Evolutionary conservation across 2,888 invertebrate genomes (phyloP).

Genomic region (Tenthredo scrophulariae): DNA sequence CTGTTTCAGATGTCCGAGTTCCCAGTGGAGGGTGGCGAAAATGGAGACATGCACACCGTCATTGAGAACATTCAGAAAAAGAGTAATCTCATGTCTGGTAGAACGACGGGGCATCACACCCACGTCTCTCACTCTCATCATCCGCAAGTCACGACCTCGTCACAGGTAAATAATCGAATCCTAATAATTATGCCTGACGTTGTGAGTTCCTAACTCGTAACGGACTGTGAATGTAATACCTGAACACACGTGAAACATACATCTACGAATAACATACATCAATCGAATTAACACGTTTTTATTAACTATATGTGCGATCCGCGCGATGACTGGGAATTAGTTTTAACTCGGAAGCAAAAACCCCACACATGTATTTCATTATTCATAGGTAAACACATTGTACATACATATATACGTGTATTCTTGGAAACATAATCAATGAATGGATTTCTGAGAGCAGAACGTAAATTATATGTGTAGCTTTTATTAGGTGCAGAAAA

Average conservation of each 20-base stretch:
- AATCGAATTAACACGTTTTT: background rate
- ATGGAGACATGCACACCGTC: conserved; percentile 84
- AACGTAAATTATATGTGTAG: background rate
- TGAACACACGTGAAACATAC: background rate
- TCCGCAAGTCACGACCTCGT: conserved; percentile 81
- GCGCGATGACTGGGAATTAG: background rate
- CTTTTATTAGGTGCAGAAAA: background rate
- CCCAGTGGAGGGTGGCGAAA: conserved; percentile 81
- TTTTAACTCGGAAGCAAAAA: background rate
- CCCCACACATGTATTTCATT: background rate
- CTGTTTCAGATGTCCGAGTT: conserved; percentile 80
- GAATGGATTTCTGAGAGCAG: conserved; percentile 2
- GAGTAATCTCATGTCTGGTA: conserved; percentile 77
- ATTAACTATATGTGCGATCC: background rate
- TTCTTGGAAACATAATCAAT: conserved; percentile 17
- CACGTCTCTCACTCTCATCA: conserved; percentile 70
- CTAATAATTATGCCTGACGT: background rate
- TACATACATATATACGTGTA: background rate
- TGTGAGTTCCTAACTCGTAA: background rate
- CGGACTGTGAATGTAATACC: too few relatives aligned
- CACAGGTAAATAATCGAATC: conserved; percentile 79
- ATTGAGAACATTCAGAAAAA: conserved; percentile 88
- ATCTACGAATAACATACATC: background rate
- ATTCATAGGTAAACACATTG: background rate
- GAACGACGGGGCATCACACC: conserved; percentile 60